phyloP scores from a whole-genome alignment of 2,797 vertebrate genomes.

The Onychomys torridus region DNA sequence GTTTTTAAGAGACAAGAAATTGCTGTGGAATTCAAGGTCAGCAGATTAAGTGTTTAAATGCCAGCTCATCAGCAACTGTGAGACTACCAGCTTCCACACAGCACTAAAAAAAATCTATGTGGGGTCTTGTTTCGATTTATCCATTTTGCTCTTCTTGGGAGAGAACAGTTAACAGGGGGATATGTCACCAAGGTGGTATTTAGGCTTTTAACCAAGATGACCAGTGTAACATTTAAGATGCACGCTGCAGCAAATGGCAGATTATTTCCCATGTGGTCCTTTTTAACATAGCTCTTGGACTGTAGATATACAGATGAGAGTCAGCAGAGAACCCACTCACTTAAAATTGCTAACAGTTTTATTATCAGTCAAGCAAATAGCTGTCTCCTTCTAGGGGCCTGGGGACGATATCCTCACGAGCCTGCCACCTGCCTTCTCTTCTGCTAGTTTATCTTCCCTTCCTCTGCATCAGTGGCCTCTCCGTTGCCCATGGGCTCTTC shows the following conservation, averaged over 20 bases:
- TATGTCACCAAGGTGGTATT: conserved; percentile 63
- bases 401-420: not conserved
- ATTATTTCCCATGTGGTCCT: not conserved
- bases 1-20: conserved; percentile 73
- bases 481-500: not conserved
- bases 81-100: conserved; percentile 58
- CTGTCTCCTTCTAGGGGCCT: conserved; percentile 14
- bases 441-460: not conserved
- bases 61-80: conserved; percentile 59
- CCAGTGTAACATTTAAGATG: conserved; percentile 71
- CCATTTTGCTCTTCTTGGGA: conserved; percentile 60
- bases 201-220: conserved; percentile 69
- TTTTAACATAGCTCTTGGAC: conserved; percentile 11
- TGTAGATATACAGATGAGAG: conserved; percentile 21
- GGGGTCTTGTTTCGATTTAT: conserved; percentile 63
- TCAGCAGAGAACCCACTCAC: conserved; percentile 59
- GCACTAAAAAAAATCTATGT: conserved; percentile 78
- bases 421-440: not conserved
- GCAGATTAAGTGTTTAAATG: conserved; percentile 77
- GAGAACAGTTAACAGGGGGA: conserved; percentile 60
- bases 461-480: not conserved
- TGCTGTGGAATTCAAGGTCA: conserved; percentile 77
- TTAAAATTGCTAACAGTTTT: not conserved
- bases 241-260: conserved; percentile 42
- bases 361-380: conserved; percentile 17